Evolutionary conservation across 2,797 vertebrate species (phyloP), one percentile per base, ranked within the genome.

Genomic region (Meda fulgida): DNA sequence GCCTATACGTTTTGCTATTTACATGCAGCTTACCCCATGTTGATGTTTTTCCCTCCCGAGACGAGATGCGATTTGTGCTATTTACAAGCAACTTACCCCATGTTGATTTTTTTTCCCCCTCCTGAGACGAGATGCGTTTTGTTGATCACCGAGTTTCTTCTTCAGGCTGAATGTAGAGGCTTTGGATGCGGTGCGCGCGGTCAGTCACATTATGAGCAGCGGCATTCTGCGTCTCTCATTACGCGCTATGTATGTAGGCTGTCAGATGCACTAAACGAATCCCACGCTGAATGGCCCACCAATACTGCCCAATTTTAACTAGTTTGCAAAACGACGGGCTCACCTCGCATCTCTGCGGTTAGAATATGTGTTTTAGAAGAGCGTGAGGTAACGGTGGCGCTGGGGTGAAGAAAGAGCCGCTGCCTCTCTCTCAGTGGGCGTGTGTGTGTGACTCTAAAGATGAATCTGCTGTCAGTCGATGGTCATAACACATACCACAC

Each of bases 51-150:
- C 51, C 19, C 34, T 65, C 7, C 46, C 58, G 31, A 80, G 36
- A 29, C 40, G 23, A 18, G 26, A 31, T 13, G 67, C 70, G 72
- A 84, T 70, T 78, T 83, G 77, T 26, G 69, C 53, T 43, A 73
- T 76, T 78, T 36, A 75, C 65, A 77, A 72, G 58, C 34, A 84
- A 86, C 88, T 88, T 84, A 89, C 87, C 88, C 88, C 88, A 89
- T 89, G 77, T 58, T 85, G 73, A n/a, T 23, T 8, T 63, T 31
- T 29, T 71, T 80, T 51, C 6, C 29, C 29, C 8, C 21, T 75
- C 21, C 51, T 76, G 46, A 84, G 43, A 36, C 58, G 36, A 29
- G 18, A 48, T 11, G 76, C 78, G 78, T 82, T 80, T 81, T 86
- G 84, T 83, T 78, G 75, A 85, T 84, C 51, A 53, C 19, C 69